phyloP scores from a whole-genome alignment of 2,797 vertebrate genomes.

The Tinamus major region DNA sequence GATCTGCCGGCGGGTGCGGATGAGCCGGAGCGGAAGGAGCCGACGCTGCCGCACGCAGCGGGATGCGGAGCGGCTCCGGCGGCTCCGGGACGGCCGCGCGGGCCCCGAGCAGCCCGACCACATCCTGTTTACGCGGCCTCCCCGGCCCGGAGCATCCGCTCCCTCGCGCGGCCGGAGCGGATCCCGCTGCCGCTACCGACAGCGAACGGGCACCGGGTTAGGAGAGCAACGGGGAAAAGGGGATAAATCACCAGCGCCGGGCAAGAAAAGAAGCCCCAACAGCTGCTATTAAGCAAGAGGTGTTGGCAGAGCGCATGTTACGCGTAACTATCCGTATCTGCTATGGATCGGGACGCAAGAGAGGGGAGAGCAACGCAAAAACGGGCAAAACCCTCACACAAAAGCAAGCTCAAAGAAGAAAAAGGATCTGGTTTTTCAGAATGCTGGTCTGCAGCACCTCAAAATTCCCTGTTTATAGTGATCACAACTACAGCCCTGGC shows the following conservation, averaged over 20 bases:
- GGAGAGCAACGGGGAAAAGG: background rate
- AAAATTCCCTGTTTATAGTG: background rate
- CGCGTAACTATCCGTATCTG: no score
- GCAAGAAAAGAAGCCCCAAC: background rate
- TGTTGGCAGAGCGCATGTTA: background rate
- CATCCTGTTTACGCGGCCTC: conserved; percentile 14
- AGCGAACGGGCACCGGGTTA: background rate
- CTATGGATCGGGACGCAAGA: background rate
- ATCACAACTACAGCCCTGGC: fast-evolving
- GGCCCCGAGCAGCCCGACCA: conserved; percentile 17
- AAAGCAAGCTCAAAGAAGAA: background rate
- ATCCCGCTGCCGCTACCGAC: background rate
- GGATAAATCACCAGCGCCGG: background rate
- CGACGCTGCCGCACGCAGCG: fast-evolving
- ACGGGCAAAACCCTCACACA: background rate
- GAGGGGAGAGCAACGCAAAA: background rate
- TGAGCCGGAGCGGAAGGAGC: background rate
- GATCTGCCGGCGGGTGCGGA: fast-evolving
- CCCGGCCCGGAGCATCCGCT: background rate
- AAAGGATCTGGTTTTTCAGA: background rate
- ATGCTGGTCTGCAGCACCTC: background rate
- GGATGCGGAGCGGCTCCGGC: background rate
- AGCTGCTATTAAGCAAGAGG: background rate
- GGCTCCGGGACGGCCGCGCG: background rate
- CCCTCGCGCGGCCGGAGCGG: background rate